phyloP scores from a whole-genome alignment of 2,888 invertebrate genomes.

The Subacronicta megacephala region DNA sequence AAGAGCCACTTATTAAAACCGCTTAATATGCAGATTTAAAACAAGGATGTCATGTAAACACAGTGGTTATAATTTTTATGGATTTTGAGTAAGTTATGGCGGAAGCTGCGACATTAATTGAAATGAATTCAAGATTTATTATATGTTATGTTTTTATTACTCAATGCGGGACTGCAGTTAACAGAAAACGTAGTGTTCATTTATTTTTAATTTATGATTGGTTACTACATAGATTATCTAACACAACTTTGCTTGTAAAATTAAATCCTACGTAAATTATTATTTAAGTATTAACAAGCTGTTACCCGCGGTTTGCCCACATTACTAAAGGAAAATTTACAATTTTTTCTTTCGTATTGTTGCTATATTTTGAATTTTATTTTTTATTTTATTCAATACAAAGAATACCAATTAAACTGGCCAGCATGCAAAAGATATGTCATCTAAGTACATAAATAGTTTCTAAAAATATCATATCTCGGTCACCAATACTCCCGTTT shows the following conservation, averaged over 20 bases:
- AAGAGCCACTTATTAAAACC: slow-evolving; percentile 4
- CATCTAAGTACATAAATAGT: too few relatives aligned
- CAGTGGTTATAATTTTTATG: slow-evolving; percentile 10
- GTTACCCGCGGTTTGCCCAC: too few relatives aligned
- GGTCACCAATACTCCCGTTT: background rate
- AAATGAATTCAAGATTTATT: background rate
- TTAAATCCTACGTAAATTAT: too few relatives aligned
- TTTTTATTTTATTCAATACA: too few relatives aligned
- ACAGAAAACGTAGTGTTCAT: background rate
- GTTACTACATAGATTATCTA: background rate
- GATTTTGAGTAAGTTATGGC: slow-evolving; percentile 3
- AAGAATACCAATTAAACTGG: too few relatives aligned
- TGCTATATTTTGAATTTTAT: too few relatives aligned
- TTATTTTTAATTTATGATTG: background rate
- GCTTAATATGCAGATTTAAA: slow-evolving; percentile 3
- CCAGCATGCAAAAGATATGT: too few relatives aligned
- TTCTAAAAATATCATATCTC: background rate
- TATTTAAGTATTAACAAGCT: too few relatives aligned
- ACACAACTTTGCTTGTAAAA: too few relatives aligned
- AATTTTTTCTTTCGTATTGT: too few relatives aligned
- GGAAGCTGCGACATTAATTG: background rate
- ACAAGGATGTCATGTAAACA: slow-evolving; percentile 31
- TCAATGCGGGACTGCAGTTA: background rate
- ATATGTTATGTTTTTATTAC: background rate
- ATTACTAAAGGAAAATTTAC: too few relatives aligned